Conservation (phyloP, 2,113 vertebrate genomes). For the Sturnus vulgaris region DNA sequence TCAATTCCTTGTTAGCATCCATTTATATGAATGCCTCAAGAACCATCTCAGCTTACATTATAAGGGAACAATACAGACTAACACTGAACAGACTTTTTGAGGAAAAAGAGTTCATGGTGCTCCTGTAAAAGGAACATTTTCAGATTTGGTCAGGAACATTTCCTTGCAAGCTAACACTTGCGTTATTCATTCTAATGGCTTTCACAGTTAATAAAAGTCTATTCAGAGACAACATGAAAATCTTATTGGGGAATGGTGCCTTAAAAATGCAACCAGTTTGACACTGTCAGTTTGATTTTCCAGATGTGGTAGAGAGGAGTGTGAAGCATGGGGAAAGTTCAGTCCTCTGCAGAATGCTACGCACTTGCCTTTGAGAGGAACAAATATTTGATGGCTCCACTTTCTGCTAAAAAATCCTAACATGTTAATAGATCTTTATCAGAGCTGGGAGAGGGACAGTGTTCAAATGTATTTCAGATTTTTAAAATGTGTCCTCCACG, state of each 20-base stretch:
- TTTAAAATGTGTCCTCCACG: not conserved
- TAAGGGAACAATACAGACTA: not conserved
- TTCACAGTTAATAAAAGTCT: constrained; percentile 5
- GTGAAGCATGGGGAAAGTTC: not conserved
- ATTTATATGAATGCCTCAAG: not conserved
- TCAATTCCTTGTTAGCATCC: not conserved
- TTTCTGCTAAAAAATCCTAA: not conserved
- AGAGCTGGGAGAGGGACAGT: not conserved
- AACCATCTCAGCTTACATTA: not conserved
- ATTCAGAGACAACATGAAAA: constrained; percentile 5
- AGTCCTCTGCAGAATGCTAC: not conserved
- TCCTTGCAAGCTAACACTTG: constrained; percentile 23
- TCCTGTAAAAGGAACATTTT: not conserved
- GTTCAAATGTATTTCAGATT: not conserved
- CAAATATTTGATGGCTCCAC: not conserved
- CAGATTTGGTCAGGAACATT: not conserved
- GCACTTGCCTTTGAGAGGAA: not conserved
- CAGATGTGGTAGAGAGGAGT: not conserved
- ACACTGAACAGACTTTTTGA: not conserved
- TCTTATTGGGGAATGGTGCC: not conserved
- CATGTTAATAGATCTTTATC: not conserved
- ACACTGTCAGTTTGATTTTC: not conserved
- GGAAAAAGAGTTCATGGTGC: not conserved
- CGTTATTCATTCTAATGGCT: constrained; percentile 7
- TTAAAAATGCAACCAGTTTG: constrained; percentile 3